Evolutionary conservation across 1,140 invertebrate species (phyloP).

Genomic region (Harpegnathos saltator): DNA sequence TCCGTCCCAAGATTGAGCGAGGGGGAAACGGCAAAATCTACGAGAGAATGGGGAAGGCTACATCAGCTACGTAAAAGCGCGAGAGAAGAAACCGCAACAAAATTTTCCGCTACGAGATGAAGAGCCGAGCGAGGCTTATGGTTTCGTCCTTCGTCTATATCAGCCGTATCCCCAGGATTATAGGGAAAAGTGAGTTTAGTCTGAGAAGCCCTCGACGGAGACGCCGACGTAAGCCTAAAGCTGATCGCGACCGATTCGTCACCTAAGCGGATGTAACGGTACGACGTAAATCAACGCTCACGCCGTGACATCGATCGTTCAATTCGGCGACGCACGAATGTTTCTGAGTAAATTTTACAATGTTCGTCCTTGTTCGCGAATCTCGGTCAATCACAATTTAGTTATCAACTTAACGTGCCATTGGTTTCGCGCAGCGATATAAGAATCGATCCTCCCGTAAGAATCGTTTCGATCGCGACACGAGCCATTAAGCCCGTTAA

Average conservation of each 20-base stretch:
- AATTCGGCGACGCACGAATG: not conserved
- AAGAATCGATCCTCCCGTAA: constrained; percentile 20
- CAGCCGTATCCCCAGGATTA: constrained; percentile 43
- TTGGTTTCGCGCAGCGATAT: not conserved
- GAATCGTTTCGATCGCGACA: not conserved
- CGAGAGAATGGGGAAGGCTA: constrained; percentile 5
- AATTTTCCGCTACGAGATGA: constrained; percentile 51
- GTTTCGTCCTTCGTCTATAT: constrained; percentile 46
- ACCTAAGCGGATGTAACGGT: constrained; percentile 11
- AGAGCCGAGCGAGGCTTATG: constrained; percentile 33
- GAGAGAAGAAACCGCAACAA: constrained; percentile 33
- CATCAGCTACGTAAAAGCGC: not conserved
- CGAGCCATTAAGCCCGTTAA: not conserved
- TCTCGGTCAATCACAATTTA: constrained; percentile 12
- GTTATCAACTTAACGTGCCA: constrained; percentile 11
- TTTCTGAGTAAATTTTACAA: too few relatives aligned
- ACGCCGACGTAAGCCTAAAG: constrained; percentile 27
- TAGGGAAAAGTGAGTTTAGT: constrained; percentile 43
- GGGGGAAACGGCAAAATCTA: not conserved
- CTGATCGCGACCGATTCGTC: constrained; percentile 42
- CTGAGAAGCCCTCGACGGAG: constrained; percentile 13
- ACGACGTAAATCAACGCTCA: not conserved
- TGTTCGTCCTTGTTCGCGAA: too few relatives aligned
- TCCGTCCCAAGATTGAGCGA: constrained; percentile 61
- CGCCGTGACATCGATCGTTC: too few relatives aligned